Percentiles rank a stretch among this genome's conserved stretches.
Conservation (phyloP, 2,888 invertebrate genomes). For the Melikaiella ostensackeni region DNA sequence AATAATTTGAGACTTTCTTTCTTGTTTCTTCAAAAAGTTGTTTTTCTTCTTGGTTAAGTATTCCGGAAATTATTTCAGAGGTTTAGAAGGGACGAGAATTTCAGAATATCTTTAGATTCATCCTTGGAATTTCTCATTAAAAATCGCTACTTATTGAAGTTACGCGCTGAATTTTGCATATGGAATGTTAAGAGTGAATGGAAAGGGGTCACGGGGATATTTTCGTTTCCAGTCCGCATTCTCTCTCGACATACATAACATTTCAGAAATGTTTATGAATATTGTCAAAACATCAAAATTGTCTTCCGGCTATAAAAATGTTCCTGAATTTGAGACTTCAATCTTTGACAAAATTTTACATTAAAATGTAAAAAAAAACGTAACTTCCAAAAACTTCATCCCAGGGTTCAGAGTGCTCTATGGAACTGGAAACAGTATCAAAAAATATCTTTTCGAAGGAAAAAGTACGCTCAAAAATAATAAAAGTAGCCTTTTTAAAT, state of each 20-base stretch:
- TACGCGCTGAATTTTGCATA: neutral
- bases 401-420: too few relatives aligned
- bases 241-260: conserved; percentile 1
- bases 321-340: neutral
- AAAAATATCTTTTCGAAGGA: too few relatives aligned
- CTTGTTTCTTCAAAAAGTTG: too few relatives aligned
- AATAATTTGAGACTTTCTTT: too few relatives aligned
- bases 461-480: too few relatives aligned
- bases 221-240: conserved; percentile 5
- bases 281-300: neutral
- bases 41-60: too few relatives aligned
- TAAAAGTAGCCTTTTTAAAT: too few relatives aligned
- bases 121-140: conserved; percentile 1
- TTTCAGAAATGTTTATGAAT: neutral
- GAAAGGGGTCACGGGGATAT: conserved; percentile 3
- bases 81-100: neutral
- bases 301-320: neutral
- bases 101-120: neutral
- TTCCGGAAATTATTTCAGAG: neutral
- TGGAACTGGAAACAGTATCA: too few relatives aligned
- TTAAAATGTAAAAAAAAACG: too few relatives aligned
- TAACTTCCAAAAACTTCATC: too few relatives aligned
- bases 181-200: neutral
- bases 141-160: neutral
- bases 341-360: neutral